Evolutionary conservation across 2,797 vertebrate genomes (phyloP).

Genomic region (Lophius americanus): DNA sequence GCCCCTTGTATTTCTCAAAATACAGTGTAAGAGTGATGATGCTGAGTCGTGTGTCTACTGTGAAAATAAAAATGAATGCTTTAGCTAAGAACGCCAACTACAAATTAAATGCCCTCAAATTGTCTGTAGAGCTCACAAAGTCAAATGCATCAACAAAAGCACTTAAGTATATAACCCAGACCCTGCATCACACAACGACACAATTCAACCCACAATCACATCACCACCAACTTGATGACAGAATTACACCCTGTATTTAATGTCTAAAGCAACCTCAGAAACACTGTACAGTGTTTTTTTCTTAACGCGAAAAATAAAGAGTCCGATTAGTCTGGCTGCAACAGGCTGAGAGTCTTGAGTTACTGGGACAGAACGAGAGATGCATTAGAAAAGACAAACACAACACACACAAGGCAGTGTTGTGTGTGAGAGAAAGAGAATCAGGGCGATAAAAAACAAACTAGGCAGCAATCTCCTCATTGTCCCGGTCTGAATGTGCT

Average conservation of each 20-base stretch:
- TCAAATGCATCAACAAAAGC: slow-evolving; percentile 11
- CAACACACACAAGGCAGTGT: slow-evolving; percentile 45
- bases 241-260: slow-evolving; percentile 53
- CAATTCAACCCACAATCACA: slow-evolving; percentile 42
- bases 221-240: slow-evolving; percentile 21
- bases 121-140: slow-evolving; percentile 21
- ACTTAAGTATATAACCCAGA: slow-evolving; percentile 21
- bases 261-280: slow-evolving; percentile 29
- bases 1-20: too few species aligned
- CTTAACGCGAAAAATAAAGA: slow-evolving; percentile 25
- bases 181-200: slow-evolving; percentile 28
- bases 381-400: slow-evolving; percentile 38
- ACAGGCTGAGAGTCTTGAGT: slow-evolving; percentile 5
- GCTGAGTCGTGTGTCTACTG: slow-evolving; percentile 18
- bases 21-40: too few species aligned
- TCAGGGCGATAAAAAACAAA: slow-evolving; percentile 53
- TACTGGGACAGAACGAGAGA: slow-evolving; percentile 16
- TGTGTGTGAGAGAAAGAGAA: slow-evolving; percentile 14
- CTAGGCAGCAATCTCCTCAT: slow-evolving; percentile 65
- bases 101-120: slow-evolving; percentile 17
- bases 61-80: slow-evolving; percentile 23
- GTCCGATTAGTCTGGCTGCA: slow-evolving; percentile 12
- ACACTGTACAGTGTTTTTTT: slow-evolving; percentile 15
- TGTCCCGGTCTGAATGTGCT: slow-evolving; percentile 76
- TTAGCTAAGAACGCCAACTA: slow-evolving; percentile 15